A percentile compares a stretch with the other conserved stretches of the same genome.
Conservation (phyloP, 2,888 invertebrate species). For the Helleia helle region DNA sequence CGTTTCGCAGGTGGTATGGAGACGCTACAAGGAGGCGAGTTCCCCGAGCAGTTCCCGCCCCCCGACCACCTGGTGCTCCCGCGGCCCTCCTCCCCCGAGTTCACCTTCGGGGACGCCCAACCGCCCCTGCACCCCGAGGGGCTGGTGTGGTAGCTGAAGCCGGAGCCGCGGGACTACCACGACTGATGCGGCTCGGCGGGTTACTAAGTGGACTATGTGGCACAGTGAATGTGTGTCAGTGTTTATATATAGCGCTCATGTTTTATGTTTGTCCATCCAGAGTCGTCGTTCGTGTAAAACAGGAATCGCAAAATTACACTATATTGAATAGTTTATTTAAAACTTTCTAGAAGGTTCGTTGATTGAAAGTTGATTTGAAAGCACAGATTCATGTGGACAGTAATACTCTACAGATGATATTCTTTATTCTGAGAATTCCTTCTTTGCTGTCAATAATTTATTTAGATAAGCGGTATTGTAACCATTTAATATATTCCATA, state of each 20-base stretch:
- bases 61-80: conserved; percentile 80
- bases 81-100: conserved; percentile 84
- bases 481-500: conserved; percentile 18
- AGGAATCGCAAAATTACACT: too few relatives aligned
- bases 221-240: conserved; percentile 26
- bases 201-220: conserved; percentile 57
- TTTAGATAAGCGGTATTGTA: background rate
- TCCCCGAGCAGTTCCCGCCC: conserved; percentile 73
- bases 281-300: too few relatives aligned
- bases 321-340: too few relatives aligned
- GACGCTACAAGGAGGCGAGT: conserved; percentile 61
- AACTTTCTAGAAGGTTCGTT: too few relatives aligned
- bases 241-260: too few relatives aligned
- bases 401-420: too few relatives aligned
- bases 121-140: conserved; percentile 68
- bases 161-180: conserved; percentile 74
- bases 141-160: conserved; percentile 73
- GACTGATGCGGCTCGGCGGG: conserved; percentile 72
- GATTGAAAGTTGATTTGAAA: too few relatives aligned
- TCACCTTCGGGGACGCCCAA: conserved; percentile 74
- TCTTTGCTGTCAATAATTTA: background rate
- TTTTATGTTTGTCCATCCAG: too few relatives aligned
- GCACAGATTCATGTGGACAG: too few relatives aligned
- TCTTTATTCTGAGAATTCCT: too few relatives aligned
- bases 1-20: conserved; percentile 85